phyloP scores from a whole-genome alignment of 2,797 vertebrate genomes.

The Ataeniobius toweri region DNA sequence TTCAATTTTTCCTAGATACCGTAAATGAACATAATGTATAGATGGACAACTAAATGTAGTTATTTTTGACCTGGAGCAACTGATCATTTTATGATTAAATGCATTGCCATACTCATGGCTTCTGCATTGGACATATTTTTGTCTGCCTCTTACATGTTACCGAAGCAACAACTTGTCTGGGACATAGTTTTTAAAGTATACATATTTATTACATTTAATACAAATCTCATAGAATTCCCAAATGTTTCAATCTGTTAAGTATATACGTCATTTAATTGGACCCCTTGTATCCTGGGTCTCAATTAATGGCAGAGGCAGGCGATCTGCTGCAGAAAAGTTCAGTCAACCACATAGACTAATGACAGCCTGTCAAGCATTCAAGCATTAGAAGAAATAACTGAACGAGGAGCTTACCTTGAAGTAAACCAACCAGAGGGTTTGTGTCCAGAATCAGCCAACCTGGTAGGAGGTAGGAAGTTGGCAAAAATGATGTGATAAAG shows the following conservation, averaged over 20 bases:
- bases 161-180: background rate
- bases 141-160: background rate
- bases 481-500: slow-evolving; percentile 69
- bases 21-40: background rate
- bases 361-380: background rate
- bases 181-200: background rate
- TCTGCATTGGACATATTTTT: background rate
- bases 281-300: background rate
- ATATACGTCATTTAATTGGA: background rate
- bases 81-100: background rate
- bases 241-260: background rate
- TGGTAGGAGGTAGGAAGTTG: slow-evolving; percentile 67
- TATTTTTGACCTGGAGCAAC: background rate
- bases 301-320: background rate
- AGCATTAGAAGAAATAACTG: background rate
- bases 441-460: slow-evolving; percentile 72
- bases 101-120: background rate
- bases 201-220: background rate
- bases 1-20: background rate
- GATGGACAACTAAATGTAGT: background rate
- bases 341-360: background rate
- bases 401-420: slow-evolving; percentile 78
- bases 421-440: slow-evolving; percentile 73
- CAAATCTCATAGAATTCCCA: background rate
- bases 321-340: background rate